Base-by-base conservation (phyloP, 2,888 invertebrate species). In the Unio pictorum region DNA sequence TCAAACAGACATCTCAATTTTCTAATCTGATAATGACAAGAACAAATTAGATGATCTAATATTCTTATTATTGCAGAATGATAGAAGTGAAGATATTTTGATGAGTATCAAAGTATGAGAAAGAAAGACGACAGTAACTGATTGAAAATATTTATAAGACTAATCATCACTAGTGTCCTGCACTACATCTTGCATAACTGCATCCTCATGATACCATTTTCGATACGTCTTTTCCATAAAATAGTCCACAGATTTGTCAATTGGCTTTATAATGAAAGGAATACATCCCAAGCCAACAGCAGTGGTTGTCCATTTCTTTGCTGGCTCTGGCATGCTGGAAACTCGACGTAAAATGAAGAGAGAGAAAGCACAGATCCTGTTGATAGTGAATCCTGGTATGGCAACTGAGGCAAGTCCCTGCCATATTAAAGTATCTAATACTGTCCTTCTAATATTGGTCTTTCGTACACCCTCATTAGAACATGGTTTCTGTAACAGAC, bases 201-300 rank as follows among this genome's bases (percentile, higher is more conserved):
- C 73, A 45, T 70, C 76, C 45, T 69, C 58, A 28, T 78, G 70
- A 59, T 85, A 88, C 76, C 80, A 84, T 61, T 76, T 80, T 58
- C 90, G 69, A 1, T 89, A 57, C 7, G 87, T 86, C 30, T 75
- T 72, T 86, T 97, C 93, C 95, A 98, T 94, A 0, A 93, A 79
- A 66, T 91, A 88, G 79, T 96, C 95, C 1, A 96, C 96, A 0
- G 93, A 91, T 0, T 90, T 82, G 90, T 99, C 98, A 79, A 99
- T 99, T 4, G 98, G 98, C 69, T 93, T 93, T 54, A 98, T 94
- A 82, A 99, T 98, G 80, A 98, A 91, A 0, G 98, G 98, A 82
- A 99, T 98, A 56, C 95, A 93, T 0, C 92, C 91, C 18, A 98
- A 91, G 0, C 98, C 97, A 34, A 96, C 91, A 0, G 92, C 92